These are phyloP conservation scores for Aselliscus stoliczkanus DNA, from an alignment of 2,797 vertebrate genomes.

Conservation along the genomic window DNA sequence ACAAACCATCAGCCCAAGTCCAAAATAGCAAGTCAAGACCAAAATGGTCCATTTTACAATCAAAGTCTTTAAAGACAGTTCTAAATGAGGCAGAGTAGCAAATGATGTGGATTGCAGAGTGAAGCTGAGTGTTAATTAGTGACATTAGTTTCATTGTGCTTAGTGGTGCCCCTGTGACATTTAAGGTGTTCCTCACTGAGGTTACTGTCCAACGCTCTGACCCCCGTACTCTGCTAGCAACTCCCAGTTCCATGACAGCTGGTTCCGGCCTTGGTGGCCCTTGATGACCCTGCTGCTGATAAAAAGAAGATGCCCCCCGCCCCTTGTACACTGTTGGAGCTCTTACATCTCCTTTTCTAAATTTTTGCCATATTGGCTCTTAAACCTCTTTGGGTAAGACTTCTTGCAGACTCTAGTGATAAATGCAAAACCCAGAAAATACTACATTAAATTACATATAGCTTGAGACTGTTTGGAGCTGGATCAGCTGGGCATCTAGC, in stretches of 20 bases:
- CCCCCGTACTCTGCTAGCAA: neutral
- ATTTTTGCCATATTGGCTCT: neutral
- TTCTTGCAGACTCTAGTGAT: neutral
- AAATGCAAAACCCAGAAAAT: neutral
- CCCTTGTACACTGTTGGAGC: neutral
- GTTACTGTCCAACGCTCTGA: no score
- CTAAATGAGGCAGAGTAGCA: neutral
- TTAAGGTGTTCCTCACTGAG: neutral
- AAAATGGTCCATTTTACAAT: neutral
- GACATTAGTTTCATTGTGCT: neutral
- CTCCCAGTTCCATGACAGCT: fast-evolving
- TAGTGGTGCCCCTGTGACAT: neutral
- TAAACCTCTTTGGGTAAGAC: neutral
- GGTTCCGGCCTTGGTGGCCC: neutral
- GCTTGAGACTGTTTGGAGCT: neutral
- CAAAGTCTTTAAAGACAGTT: neutral
- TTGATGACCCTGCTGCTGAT: neutral
- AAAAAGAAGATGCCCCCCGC: neutral
- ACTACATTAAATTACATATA: neutral
- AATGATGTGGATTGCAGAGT: neutral
- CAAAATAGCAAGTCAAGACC: neutral
- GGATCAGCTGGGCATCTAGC: neutral
- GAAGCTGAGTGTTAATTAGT: neutral
- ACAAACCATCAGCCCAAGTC: neutral
- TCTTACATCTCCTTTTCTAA: neutral